phyloP scores from a whole-genome alignment of 2,797 vertebrate genomes.

The Fringilla coelebs region DNA sequence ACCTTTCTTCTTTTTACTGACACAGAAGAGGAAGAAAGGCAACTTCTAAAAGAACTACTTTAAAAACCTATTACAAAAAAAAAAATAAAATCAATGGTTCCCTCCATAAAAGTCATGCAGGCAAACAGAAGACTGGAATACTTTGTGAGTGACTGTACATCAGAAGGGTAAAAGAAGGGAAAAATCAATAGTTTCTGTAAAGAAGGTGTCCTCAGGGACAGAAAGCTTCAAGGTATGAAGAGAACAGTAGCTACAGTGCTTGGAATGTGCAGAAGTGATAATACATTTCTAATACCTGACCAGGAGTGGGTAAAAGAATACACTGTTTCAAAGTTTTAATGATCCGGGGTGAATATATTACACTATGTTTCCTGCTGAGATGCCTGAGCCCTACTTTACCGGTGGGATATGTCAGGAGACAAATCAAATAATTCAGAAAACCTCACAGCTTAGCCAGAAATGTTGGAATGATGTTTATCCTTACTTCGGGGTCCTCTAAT shows the following conservation, averaged over 20 bases:
- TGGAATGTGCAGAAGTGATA: conserved; percentile 29
- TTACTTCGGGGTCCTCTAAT: not conserved
- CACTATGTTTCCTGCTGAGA: not conserved
- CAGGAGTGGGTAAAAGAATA: not conserved
- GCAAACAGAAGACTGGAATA: conserved; percentile 36
- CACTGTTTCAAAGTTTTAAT: conserved; percentile 18
- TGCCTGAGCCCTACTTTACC: not conserved
- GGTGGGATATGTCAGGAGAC: not conserved
- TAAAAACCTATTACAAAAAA: not conserved
- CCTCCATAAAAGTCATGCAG: conserved; percentile 24
- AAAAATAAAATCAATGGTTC: conserved; percentile 41
- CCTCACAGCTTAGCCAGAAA: not conserved
- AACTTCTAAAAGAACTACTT: conserved; percentile 21
- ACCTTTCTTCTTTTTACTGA: not conserved
- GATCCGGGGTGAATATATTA: conserved; percentile 3
- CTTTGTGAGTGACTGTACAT: conserved; percentile 28
- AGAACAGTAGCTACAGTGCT: conserved; percentile 4
- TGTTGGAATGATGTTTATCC: not conserved
- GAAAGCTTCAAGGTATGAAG: conserved; percentile 23
- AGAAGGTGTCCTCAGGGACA: conserved; percentile 30
- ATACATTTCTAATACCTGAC: conserved; percentile 28
- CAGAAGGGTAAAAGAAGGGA: conserved; percentile 38
- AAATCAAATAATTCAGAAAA: not conserved
- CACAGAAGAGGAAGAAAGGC: not conserved
- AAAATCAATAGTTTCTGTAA: conserved; percentile 57